Evolutionary conservation across 2,113 vertebrate species (phyloP).

Genomic region (Alosa alosa): DNA sequence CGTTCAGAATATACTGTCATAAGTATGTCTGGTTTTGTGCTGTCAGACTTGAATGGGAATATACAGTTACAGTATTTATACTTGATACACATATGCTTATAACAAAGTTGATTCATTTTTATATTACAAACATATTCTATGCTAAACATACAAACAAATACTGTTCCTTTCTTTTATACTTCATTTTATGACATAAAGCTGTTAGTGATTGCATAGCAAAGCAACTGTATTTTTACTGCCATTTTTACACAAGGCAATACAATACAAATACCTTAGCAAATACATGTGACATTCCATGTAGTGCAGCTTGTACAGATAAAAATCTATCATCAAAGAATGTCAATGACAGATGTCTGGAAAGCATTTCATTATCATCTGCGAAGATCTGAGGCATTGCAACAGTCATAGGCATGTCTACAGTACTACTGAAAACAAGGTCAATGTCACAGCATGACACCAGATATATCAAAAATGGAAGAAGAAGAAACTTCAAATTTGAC

Average conservation of each 20-base stretch:
- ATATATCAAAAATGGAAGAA: background rate
- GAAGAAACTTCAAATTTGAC: background rate
- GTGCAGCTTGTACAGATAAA: background rate
- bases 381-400: background rate
- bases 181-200: too few relatives aligned
- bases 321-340: background rate
- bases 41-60: background rate
- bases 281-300: background rate
- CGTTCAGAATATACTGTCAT: background rate
- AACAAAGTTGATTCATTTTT: background rate
- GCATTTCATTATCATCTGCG: background rate
- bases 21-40: background rate
- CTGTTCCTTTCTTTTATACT: too few relatives aligned
- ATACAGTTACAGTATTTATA: background rate
- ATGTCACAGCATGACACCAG: background rate
- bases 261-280: background rate
- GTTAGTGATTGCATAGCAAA: too few relatives aligned
- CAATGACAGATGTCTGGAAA: background rate
- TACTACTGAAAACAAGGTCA: background rate
- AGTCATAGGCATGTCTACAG: background rate
- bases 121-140: background rate
- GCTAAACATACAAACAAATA: background rate
- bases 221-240: too few relatives aligned
- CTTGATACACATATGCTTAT: background rate
- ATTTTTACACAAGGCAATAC: too few relatives aligned